Base-by-base conservation (phyloP, 2,113 vertebrate species). In the Vireo altiloquus region DNA sequence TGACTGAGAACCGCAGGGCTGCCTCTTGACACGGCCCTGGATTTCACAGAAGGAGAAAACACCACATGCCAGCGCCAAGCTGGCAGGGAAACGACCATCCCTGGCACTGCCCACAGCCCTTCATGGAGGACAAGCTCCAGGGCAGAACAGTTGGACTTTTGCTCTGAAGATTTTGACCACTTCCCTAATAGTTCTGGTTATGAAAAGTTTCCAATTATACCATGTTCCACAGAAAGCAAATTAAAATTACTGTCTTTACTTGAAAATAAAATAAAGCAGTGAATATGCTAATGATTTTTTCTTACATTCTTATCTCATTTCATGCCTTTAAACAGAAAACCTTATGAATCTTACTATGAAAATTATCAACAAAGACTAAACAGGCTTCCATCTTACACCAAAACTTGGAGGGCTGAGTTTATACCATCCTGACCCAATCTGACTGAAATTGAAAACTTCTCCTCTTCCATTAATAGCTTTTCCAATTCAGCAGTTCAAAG, bases 271-370 rank as follows among this genome's bases (percentile, higher is more conserved):
- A 68, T 22, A 56, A 94, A 82, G 59, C 42, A 76, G n/a, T 53
- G 82, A 56, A 70, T 86, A 84, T 89, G 86, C 59, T 96, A 92
- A 92, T 91, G 56, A 60, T 86, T 91, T 94, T 92, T 42, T 39
- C 84, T 92, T 96, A 89, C 69, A 82, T 92, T 96, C 89, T 94
- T 94, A 96, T 96, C 92, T 92, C 76, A 82, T 97, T 96, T 96
- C 76, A 93, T 91, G 90, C 65, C 69, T 96, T 95, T 94, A 94
- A 94, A 93, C 46, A 79, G 69, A 96, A 95, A 96, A 92, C 78
- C 76, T 90, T 90, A 68, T 95, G 82, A 92, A 87, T 93, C 69
- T 85, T 82, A 64, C 92, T 87, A 93, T 47, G 82, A 95, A 90
- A 95, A 87, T 82, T 86, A 90, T 96, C 82, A 93, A 68, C 77